Conservation (phyloP, 2,888 invertebrate genomes). For the Heteromyza rotundicornis region DNA sequence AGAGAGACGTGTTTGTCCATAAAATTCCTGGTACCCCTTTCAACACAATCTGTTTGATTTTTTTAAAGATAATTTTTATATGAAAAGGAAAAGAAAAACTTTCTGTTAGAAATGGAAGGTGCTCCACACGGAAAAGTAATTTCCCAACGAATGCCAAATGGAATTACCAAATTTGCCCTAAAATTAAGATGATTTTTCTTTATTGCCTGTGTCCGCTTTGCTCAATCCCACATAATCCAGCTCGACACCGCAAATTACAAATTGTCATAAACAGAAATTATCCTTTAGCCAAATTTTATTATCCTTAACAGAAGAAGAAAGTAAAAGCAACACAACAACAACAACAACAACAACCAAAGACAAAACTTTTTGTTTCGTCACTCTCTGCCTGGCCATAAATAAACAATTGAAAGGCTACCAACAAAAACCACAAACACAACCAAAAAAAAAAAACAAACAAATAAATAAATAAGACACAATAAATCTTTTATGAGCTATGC, state of each 20-base stretch:
- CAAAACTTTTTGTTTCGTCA: background rate
- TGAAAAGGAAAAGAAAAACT: background rate
- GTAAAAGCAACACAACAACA: background rate
- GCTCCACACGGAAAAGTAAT: too few species aligned
- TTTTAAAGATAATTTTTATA: too few species aligned
- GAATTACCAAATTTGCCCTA: too few species aligned
- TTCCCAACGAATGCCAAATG: too few species aligned
- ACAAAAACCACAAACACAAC: background rate
- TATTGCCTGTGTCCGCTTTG: too few species aligned
- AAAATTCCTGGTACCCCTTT: too few species aligned
- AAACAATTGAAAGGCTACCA: background rate
- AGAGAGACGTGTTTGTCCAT: too few species aligned
- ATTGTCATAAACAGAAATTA: constrained; percentile 16
- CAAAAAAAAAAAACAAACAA: background rate
- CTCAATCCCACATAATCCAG: background rate
- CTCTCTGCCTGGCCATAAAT: background rate
- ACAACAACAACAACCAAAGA: constrained; percentile 1
- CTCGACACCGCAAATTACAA: constrained; percentile 11
- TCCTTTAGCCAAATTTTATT: constrained; percentile 5
- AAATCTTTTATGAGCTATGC: constrained; percentile 23
- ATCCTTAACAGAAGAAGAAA: background rate
- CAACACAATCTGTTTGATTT: too few species aligned
- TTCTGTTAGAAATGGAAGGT: too few species aligned
- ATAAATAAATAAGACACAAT: constrained; percentile 13
- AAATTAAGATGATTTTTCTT: too few species aligned